Conservation (phyloP, 2,888 invertebrate species). For the Mythimna ferrago region DNA sequence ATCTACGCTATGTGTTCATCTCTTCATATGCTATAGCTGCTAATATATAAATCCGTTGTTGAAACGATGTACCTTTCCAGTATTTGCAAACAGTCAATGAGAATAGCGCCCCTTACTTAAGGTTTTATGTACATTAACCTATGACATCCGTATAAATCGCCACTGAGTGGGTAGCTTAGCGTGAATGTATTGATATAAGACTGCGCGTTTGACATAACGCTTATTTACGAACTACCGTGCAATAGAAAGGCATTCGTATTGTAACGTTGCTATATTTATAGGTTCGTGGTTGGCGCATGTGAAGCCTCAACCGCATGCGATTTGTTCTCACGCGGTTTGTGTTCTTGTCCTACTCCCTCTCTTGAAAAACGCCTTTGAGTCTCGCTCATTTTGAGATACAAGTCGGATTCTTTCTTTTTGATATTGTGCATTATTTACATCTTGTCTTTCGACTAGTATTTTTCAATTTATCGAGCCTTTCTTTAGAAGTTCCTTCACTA, state of each 20-base stretch:
- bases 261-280: slow-evolving; percentile 75
- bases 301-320: slow-evolving; percentile 78
- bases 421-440: slow-evolving; percentile 72
- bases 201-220: slow-evolving; percentile 70
- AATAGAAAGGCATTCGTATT: slow-evolving; percentile 76
- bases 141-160: slow-evolving; percentile 62
- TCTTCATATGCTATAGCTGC: slow-evolving; percentile 23
- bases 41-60: slow-evolving; percentile 28
- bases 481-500: background rate
- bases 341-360: slow-evolving; percentile 76
- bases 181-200: slow-evolving; percentile 67
- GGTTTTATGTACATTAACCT: slow-evolving; percentile 60
- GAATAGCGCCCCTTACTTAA: slow-evolving; percentile 50
- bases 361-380: slow-evolving; percentile 63
- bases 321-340: slow-evolving; percentile 84
- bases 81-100: slow-evolving; percentile 49
- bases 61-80: slow-evolving; percentile 31
- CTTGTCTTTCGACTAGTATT: slow-evolving; percentile 50
- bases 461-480: slow-evolving; percentile 33
- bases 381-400: slow-evolving; percentile 74
- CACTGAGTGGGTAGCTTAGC: slow-evolving; percentile 58
- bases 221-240: slow-evolving; percentile 75
- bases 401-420: slow-evolving; percentile 71
- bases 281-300: slow-evolving; percentile 75
- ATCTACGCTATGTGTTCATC: slow-evolving; percentile 29